Evolutionary conservation across 2,797 vertebrate genomes (phyloP), one percentile per base, ranked within the genome.

Genomic region (Sebastes cheni): DNA sequence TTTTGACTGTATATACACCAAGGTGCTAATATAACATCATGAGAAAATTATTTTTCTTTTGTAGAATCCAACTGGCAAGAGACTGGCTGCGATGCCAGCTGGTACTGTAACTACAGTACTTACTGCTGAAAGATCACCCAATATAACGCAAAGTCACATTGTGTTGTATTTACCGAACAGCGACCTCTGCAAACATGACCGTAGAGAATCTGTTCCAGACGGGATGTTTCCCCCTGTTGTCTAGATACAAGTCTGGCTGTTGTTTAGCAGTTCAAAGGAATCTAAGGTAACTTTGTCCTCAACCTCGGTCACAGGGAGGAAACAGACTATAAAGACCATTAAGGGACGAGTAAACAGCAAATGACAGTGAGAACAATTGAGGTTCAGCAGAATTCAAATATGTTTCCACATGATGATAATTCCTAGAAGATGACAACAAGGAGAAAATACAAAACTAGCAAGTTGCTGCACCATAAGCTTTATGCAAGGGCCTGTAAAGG

Each of bases 231-330:
- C 68, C 67, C 79, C 62, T 54, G 70, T 84, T 93, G 93, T 94
- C 93, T 92, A 86, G 94, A 90, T 89, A 95, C 92, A 71, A 84
- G 89, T 73, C 81, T 36, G 67, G 61, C 78, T 78, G 77, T 79
- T 89, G 87, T 91, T 80, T 79, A 66, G 80, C 69, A 60, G 78
- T 75, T 83, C 72, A 27, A 50, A 54, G 74, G 72, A 82, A 73
- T 84, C 77, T 84, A 55, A 74, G 67, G 68, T 76, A 71, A 89
- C 86, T 86, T 80, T 86, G 73, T 85, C 72, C 74, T 36, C 55
- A 62, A 67, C 80, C 67, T 76, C 69, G 16, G 81, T 85, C 73
- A 90, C 84, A 85, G 79, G 65, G 86, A 87, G 68, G 68, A 90
- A 88, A 81, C 75, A 71, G 79, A 79, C 56, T 39, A 23, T 82